Base-by-base conservation (phyloP, 2,888 invertebrate genomes). In the Empis stercorea region DNA sequence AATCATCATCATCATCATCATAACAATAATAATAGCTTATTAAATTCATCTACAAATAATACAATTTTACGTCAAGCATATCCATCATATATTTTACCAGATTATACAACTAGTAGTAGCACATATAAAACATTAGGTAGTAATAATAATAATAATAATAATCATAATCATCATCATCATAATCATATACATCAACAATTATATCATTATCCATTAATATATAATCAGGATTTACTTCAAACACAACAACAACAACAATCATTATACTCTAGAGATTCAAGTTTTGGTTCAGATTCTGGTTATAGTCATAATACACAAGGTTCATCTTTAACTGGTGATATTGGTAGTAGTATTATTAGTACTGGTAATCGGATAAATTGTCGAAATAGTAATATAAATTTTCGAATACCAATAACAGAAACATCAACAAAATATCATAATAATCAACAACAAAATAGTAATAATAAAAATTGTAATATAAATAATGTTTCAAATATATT, bases 281-380 rank as follows among this genome's bases (percentile, higher is more conserved):
- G 85, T 5, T 82, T 87, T 55, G 87, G 87, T 30, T 87, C 87
- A 10, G 87, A 87, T 68, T 87, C 87, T 41, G 87, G 87, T 10
- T 87, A 87, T 68, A 87, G 87, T 65, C 86, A 87, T 66, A 65
- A 69, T 34, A 69, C 68, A 45, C 68, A 67, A 3, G 61, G 65
- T 30, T 66, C 66, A 4, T 64, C 65, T 13, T 40, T 20, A 16
- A n/a, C 23, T 40, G 27, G 40, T 23, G 23, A 27, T 14, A 40
- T 10, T 10, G 10, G 16, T 10, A n/a, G 9, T 15, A 4, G 11
- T n/a, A 23, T 3, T 10, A 13, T 1, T 16, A 7, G 34, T n/a
- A 10, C n/a, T 34, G 9, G n/a, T 13, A 32, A 32, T 13, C 9
- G n/a, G n/a, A n/a, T n/a, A 23, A 40, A 40, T 23, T n/a, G 23